Evolutionary conservation across 2,888 invertebrate genomes (phyloP).

Genomic region (Chirona hameri): DNA sequence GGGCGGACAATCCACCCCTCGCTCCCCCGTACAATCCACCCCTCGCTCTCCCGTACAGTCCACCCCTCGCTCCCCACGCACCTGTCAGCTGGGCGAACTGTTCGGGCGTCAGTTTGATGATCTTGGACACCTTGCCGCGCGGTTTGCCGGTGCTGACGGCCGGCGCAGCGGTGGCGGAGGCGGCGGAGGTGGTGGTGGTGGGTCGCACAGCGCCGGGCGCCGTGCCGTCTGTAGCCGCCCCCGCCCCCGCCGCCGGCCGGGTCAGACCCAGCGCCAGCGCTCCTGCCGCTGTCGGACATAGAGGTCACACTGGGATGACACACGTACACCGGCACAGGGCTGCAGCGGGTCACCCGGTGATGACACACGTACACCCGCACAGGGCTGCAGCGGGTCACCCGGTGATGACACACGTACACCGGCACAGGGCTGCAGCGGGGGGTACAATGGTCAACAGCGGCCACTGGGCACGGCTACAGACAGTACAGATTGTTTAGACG

Average conservation of each 20-base stretch:
- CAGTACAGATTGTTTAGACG: too few relatives aligned
- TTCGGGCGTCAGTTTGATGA: conserved; percentile 28
- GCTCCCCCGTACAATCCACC: too few relatives aligned
- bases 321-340: too few relatives aligned
- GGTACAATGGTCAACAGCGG: neutral
- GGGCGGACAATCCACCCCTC: too few relatives aligned
- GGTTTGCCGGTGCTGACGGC: neutral
- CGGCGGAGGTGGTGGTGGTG: neutral
- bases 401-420: too few relatives aligned
- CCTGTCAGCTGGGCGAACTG: conserved; percentile 29
- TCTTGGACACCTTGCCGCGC: conserved; percentile 22
- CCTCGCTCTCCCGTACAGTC: too few relatives aligned
- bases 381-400: too few relatives aligned
- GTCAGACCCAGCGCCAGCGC: conserved; percentile 12
- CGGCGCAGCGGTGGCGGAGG: neutral
- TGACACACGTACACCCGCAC: too few relatives aligned
- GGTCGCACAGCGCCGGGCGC: neutral
- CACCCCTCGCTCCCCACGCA: neutral
- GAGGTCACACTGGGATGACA: too few relatives aligned
- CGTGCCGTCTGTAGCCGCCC: neutral
- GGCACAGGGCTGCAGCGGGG: too few relatives aligned
- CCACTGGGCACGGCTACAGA: neutral
- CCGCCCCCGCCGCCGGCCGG: neutral
- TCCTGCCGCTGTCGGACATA: neutral
- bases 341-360: too few relatives aligned